phyloP scores from a whole-genome alignment of 2,888 invertebrate genomes.

The Shargacucullia verbasci region DNA sequence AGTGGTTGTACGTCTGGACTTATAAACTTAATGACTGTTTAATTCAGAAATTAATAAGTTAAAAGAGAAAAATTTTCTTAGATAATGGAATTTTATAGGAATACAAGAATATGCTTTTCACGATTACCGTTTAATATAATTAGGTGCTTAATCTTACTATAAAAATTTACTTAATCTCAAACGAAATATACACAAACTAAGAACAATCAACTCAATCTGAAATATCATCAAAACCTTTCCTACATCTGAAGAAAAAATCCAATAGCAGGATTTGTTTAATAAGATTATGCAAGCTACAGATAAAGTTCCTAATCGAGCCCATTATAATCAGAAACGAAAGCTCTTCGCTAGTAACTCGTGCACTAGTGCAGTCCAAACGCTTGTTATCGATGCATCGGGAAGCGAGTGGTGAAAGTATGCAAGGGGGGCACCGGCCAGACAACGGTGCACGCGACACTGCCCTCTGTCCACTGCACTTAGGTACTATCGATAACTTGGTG shows the following conservation, averaged over 20 bases:
- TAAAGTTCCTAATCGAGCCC: slow-evolving; percentile 46
- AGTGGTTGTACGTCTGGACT: background rate
- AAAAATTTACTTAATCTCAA: no score
- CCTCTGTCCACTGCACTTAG: slow-evolving; percentile 79
- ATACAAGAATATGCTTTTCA: no score
- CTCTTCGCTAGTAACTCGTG: slow-evolving; percentile 57
- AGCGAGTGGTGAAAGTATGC: slow-evolving; percentile 85
- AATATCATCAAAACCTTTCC: no score
- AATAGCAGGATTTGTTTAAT: slow-evolving; percentile 2
- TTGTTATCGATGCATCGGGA: slow-evolving; percentile 76
- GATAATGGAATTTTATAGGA: no score
- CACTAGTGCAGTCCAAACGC: slow-evolving; percentile 65
- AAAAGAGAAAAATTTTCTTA: no score
- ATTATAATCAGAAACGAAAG: slow-evolving; percentile 55
- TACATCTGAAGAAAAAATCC: no score
- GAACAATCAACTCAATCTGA: no score
- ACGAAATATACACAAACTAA: no score
- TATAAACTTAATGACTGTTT: no score
- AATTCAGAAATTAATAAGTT: no score
- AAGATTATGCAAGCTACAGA: slow-evolving; percentile 29
- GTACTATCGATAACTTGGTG: slow-evolving; percentile 56
- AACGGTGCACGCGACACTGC: slow-evolving; percentile 82
- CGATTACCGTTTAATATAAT: no score
- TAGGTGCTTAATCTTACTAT: no score
- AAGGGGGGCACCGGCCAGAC: slow-evolving; percentile 77